These are phyloP conservation scores for Danionella dracula DNA, from an alignment of 2,797 vertebrate species.

Conservation along the genomic window DNA sequence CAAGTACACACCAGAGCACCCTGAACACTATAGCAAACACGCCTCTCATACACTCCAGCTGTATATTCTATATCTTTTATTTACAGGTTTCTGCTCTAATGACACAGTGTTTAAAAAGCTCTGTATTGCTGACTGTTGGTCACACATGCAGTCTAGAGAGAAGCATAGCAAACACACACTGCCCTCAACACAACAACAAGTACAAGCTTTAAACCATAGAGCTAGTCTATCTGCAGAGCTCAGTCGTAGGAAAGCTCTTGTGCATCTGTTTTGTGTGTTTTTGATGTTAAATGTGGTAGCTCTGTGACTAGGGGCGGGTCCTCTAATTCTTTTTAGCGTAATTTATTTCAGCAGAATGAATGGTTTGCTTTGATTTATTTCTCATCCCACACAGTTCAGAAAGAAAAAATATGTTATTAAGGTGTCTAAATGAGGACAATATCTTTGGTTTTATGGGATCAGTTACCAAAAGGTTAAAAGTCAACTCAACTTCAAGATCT, in stretches of 20 bases:
- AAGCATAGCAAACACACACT: slow-evolving; percentile 18
- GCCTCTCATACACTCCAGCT: slow-evolving; percentile 3
- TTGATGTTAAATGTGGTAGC: slow-evolving; percentile 22
- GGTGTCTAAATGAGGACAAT: too few species aligned
- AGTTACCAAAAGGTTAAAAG: too few species aligned
- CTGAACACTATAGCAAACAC: slow-evolving; percentile 39
- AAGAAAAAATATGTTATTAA: too few species aligned
- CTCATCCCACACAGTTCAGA: too few species aligned
- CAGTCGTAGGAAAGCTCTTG: background rate
- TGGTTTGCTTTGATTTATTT: too few species aligned
- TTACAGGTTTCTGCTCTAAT: background rate
- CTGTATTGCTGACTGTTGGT: slow-evolving; percentile 11
- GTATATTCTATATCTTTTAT: slow-evolving; percentile 25
- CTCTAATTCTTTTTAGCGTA: slow-evolving; percentile 58
- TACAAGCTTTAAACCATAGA: slow-evolving; percentile 21
- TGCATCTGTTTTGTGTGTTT: slow-evolving; percentile 31
- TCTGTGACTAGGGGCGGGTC: slow-evolving; percentile 67
- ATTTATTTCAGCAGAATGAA: slow-evolving; percentile 34
- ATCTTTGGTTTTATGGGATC: too few species aligned
- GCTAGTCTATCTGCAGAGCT: slow-evolving; percentile 6
- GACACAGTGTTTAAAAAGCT: too few species aligned
- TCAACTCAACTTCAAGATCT: too few species aligned
- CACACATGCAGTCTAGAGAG: slow-evolving; percentile 9
- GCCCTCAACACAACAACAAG: background rate
- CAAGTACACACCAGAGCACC: slow-evolving; percentile 10